phyloP scores from a whole-genome alignment of 2,888 invertebrate genomes.

The Cryptus viduatorius region DNA sequence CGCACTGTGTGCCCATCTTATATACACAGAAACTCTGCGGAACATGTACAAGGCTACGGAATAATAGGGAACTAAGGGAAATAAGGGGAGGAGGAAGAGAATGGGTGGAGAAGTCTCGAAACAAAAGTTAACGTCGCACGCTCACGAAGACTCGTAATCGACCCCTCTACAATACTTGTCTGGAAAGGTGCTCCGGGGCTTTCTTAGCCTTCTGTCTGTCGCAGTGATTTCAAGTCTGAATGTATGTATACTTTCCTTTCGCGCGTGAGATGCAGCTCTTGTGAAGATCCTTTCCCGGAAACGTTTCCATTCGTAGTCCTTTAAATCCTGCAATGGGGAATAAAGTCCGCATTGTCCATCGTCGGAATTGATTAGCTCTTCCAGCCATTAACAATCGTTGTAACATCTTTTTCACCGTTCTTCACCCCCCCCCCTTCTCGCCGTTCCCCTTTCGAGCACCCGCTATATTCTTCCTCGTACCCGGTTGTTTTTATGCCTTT shows the following conservation, averaged over 20 bases:
- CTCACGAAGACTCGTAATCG: slow-evolving; percentile 39
- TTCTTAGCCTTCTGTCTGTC: slow-evolving; percentile 17
- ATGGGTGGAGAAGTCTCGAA: slow-evolving; percentile 36
- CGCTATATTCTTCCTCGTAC: not conserved
- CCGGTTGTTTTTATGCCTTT: not conserved
- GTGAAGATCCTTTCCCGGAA: slow-evolving; percentile 6
- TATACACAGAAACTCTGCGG: slow-evolving; percentile 13
- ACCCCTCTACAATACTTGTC: slow-evolving; percentile 44
- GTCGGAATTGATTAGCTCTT: slow-evolving; percentile 37
- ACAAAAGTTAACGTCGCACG: slow-evolving; percentile 44
- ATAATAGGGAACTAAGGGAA: slow-evolving; percentile 8
- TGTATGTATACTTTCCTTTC: slow-evolving; percentile 25
- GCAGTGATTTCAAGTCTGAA: slow-evolving; percentile 3
- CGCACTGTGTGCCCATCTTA: not conserved
- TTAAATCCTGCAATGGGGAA: slow-evolving; percentile 27
- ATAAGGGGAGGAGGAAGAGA: not conserved
- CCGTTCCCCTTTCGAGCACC: not conserved
- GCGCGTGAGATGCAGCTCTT: not conserved
- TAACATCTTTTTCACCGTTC: slow-evolving; percentile 9
- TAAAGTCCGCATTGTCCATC: slow-evolving; percentile 39
- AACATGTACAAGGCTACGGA: slow-evolving; percentile 6
- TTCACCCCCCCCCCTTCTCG: no score
- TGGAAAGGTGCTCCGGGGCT: slow-evolving; percentile 23
- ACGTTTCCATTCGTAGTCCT: slow-evolving; percentile 12
- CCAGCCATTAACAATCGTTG: slow-evolving; percentile 47